phyloP scores from a whole-genome alignment of 37 sponge, comb jelly and placozoan genomes.

The Chondrilla cf. caribensis region DNA sequence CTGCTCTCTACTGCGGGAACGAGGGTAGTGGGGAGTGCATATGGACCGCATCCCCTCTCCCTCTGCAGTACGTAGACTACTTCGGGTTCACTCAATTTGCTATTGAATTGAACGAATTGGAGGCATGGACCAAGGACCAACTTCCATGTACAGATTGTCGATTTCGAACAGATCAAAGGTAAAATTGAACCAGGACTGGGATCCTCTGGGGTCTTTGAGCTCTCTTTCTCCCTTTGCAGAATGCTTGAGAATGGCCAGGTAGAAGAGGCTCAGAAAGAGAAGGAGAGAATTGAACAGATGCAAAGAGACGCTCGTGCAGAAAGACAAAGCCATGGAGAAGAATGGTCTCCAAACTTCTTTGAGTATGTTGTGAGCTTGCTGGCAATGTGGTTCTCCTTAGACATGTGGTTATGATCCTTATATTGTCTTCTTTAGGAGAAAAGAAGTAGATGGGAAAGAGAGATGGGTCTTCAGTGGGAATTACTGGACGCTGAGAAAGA shows the following conservation, averaged over 20 bases:
- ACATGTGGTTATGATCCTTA: too few species aligned
- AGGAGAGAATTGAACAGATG: slow-evolving; percentile 60
- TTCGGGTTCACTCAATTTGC: slow-evolving; percentile 74
- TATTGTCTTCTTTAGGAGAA: slow-evolving; percentile 16
- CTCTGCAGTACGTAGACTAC: slow-evolving; percentile 38
- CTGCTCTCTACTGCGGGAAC: slow-evolving; percentile 69
- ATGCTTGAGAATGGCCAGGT: slow-evolving; percentile 63
- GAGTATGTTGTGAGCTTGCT: not conserved
- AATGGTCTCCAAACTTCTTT: slow-evolving; percentile 74
- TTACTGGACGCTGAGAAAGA: slow-evolving; percentile 61
- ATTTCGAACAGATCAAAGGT: slow-evolving; percentile 76
- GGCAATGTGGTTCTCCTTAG: too few species aligned
- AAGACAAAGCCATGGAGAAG: slow-evolving; percentile 48
- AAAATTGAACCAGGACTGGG: not conserved
- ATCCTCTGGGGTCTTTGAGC: not conserved
- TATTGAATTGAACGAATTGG: slow-evolving; percentile 59
- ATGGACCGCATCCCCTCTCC: slow-evolving; percentile 57
- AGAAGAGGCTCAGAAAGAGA: slow-evolving; percentile 66
- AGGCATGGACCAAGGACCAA: slow-evolving; percentile 4
- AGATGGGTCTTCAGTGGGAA: slow-evolving; percentile 54
- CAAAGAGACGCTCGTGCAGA: slow-evolving; percentile 69
- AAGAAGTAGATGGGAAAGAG: slow-evolving; percentile 43
- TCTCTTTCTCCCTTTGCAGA: slow-evolving; percentile 16
- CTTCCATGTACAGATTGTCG: slow-evolving; percentile 66
- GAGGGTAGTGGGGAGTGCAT: slow-evolving; percentile 40